A percentile compares a stretch with the other conserved stretches of the same genome.
Evolutionary conservation across 2,888 invertebrate species (phyloP).

Genomic region (Teinopalpus imperialis): DNA sequence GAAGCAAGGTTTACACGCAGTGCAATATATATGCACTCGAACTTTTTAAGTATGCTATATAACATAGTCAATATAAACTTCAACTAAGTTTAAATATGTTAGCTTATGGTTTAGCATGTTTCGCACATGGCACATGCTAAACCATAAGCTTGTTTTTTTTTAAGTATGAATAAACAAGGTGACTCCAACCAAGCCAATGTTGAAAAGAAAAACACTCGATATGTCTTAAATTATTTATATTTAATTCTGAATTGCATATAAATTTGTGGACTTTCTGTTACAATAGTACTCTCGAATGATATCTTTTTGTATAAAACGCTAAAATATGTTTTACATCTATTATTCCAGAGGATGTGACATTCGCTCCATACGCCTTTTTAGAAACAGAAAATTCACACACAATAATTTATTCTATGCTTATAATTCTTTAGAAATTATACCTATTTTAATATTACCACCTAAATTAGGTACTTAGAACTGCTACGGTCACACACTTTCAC

Average conservation of each 20-base stretch:
- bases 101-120: no score
- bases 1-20: no score
- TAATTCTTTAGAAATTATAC: constrained; percentile 64
- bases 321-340: constrained; percentile 71
- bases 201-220: constrained; percentile 47
- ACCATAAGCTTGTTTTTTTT: no score
- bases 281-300: constrained; percentile 77
- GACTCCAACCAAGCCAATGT: no score
- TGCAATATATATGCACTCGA: no score
- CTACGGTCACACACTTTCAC: constrained; percentile 62
- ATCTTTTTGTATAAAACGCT: constrained; percentile 78
- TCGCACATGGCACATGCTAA: no score
- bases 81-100: no score
- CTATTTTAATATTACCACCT: constrained; percentile 71
- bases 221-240: constrained; percentile 76
- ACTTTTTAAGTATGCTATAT: no score
- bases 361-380: constrained; percentile 56
- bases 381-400: constrained; percentile 78
- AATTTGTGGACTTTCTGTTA: constrained; percentile 82
- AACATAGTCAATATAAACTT: no score
- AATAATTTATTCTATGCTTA: constrained; percentile 77
- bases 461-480: constrained; percentile 68
- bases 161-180: no score
- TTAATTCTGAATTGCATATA: constrained; percentile 80
- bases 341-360: constrained; percentile 65